These are phyloP conservation scores for Zaprionus nigranus DNA, from an alignment of 1,140 invertebrate genomes.

Conservation along the genomic window DNA sequence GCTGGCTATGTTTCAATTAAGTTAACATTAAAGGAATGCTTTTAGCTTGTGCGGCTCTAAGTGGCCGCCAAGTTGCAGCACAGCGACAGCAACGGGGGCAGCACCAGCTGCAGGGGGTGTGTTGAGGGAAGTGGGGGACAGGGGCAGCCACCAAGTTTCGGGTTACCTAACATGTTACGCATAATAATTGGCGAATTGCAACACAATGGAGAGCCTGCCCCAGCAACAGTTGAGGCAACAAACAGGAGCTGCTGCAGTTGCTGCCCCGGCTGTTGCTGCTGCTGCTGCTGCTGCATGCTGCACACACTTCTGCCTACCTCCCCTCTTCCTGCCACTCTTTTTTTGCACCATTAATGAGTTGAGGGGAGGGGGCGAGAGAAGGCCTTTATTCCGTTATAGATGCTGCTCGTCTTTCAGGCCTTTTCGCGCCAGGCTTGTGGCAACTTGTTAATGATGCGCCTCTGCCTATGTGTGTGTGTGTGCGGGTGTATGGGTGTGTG, in stretches of 20 bases:
- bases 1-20: slow-evolving; percentile 70
- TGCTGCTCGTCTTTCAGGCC: slow-evolving; percentile 23
- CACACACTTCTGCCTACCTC: not conserved
- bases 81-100: not conserved
- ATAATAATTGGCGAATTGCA: slow-evolving; percentile 71
- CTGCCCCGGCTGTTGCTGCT: not conserved
- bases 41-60: slow-evolving; percentile 60
- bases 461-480: not conserved
- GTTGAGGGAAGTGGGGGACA: not conserved
- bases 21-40: slow-evolving; percentile 78
- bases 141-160: slow-evolving; percentile 34
- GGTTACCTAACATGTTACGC: slow-evolving; percentile 74
- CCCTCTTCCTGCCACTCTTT: not conserved
- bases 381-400: slow-evolving; percentile 9
- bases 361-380: no score
- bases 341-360: slow-evolving; percentile 32
- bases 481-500: not conserved
- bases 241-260: not conserved
- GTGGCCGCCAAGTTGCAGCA: slow-evolving; percentile 43
- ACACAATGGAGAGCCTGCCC: slow-evolving; percentile 26
- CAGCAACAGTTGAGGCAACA: slow-evolving; percentile 17
- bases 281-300: not conserved
- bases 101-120: slow-evolving; percentile 3
- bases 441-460: slow-evolving; percentile 42
- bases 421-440: slow-evolving; percentile 24